Evolutionary conservation across 1,140 invertebrate genomes (phyloP).

Genomic region (Drosophila ficusphila): DNA sequence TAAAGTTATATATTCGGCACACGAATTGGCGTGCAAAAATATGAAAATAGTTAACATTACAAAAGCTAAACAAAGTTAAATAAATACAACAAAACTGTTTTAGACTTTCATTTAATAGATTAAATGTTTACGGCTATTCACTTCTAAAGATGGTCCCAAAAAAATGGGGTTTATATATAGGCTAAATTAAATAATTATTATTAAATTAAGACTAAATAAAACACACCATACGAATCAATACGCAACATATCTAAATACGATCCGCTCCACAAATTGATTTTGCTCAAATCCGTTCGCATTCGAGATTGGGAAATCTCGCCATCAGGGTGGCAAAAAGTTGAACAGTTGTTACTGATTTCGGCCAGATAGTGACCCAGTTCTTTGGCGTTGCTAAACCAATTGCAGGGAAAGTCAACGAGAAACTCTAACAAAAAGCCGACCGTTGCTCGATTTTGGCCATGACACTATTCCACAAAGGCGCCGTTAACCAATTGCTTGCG

Average conservation of each 20-base stretch:
- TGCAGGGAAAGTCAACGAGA: conserved; percentile 17
- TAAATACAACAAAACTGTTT: too few relatives aligned
- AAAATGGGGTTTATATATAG: not conserved
- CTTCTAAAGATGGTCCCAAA: not conserved
- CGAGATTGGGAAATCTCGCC: conserved; percentile 11
- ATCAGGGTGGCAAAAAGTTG: conserved; percentile 34
- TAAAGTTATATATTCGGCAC: too few relatives aligned
- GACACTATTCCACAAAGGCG: conserved; percentile 55
- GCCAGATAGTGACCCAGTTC: conserved; percentile 72
- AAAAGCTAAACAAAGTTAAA: too few relatives aligned
- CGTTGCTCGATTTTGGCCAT: conserved; percentile 43
- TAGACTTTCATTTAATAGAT: too few relatives aligned
- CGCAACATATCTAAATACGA: conserved; percentile 15
- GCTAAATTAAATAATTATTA: not conserved
- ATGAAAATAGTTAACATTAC: too few relatives aligned
- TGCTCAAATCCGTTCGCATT: conserved; percentile 18
- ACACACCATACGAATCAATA: not conserved
- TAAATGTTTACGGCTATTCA: too few relatives aligned
- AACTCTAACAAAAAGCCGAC: conserved; percentile 33
- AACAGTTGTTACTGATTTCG: conserved; percentile 58
- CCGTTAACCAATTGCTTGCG: conserved; percentile 31
- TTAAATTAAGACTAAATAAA: not conserved
- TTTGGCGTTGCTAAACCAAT: conserved; percentile 22
- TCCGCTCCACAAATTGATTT: conserved; percentile 25
- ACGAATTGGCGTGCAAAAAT: too few relatives aligned